A percentile compares a stretch with the other conserved stretches of the same genome.
Conservation (phyloP, 2,797 vertebrate species). For the Orientallactaga sibirica region DNA sequence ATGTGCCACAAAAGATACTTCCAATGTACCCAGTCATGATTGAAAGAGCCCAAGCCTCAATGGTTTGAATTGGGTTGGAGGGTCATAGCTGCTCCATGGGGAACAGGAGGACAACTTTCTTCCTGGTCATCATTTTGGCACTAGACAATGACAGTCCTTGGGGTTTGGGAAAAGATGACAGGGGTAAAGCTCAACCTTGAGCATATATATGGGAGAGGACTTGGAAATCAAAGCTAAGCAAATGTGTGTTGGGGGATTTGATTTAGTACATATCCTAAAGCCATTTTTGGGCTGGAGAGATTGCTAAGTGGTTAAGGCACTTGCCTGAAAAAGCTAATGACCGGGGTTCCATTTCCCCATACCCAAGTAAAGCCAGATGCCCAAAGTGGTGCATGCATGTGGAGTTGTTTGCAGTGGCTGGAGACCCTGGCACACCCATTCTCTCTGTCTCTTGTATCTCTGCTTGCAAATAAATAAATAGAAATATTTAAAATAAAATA, state of each 20-base stretch:
- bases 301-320: too few relatives aligned
- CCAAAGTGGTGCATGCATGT: too few relatives aligned
- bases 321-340: too few relatives aligned
- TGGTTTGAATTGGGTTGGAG: background rate
- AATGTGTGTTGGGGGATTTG: background rate
- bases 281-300: background rate
- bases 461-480: too few relatives aligned
- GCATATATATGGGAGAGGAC: background rate
- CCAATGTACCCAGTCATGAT: background rate
- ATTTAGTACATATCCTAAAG: slow-evolving; percentile 12
- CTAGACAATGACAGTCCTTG: background rate
- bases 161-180: background rate
- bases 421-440: too few relatives aligned
- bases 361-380: too few relatives aligned
- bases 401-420: too few relatives aligned
- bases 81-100: background rate
- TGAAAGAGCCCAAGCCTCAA: background rate
- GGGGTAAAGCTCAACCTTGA: background rate
- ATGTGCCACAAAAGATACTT: background rate
- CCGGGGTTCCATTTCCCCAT: too few relatives aligned
- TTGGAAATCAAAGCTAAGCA: background rate
- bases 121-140: background rate
- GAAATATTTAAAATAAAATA: background rate
- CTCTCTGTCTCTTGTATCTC: too few relatives aligned
- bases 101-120: background rate